Percentiles rank a stretch among this genome's conserved stretches.
phyloP scores from a whole-genome alignment of 2,113 vertebrate genomes.

The Pterocles gutturalis region DNA sequence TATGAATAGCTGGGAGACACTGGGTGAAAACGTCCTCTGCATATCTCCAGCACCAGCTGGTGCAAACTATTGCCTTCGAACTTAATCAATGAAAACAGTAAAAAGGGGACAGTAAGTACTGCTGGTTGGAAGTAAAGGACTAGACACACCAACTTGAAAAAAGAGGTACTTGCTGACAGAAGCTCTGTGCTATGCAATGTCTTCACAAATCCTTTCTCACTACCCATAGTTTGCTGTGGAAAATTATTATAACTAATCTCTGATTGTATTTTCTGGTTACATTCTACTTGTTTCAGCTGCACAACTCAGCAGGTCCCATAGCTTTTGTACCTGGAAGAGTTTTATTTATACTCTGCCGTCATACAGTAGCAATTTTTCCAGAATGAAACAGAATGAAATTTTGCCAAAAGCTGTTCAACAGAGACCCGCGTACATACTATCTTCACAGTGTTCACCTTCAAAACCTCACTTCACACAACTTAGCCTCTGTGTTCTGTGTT shows the following conservation, averaged over 20 bases:
- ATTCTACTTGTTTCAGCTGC: neutral
- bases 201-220: neutral
- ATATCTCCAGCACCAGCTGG: constrained; percentile 90
- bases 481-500: neutral
- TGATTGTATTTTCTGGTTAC: neutral
- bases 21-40: constrained; percentile 83
- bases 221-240: neutral
- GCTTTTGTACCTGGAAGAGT: neutral
- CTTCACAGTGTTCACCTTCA: neutral
- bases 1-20: constrained; percentile 82
- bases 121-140: neutral
- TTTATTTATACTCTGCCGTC: neutral
- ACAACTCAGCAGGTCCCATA: neutral
- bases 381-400: neutral
- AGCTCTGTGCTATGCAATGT: neutral
- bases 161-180: neutral
- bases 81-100: constrained; percentile 64
- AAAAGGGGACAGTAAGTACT: neutral
- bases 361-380: neutral
- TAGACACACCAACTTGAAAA: neutral
- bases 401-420: neutral
- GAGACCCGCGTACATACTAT: neutral
- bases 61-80: constrained; percentile 86
- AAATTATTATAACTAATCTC: neutral
- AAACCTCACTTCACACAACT: neutral